Conservation (phyloP, 2,113 vertebrate genomes). For the Pteruthius melanotis region DNA sequence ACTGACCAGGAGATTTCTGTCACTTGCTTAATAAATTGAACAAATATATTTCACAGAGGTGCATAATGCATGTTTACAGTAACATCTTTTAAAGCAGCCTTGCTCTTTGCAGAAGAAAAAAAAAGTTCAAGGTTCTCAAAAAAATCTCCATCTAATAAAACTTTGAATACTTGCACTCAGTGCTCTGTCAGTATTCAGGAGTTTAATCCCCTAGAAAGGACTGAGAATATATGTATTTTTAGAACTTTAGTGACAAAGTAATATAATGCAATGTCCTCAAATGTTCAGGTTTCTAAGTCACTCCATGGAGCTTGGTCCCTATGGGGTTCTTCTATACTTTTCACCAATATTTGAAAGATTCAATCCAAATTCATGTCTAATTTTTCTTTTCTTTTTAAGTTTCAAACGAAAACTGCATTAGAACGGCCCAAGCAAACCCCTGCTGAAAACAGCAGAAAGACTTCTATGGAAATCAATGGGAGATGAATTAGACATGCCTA, state of each 20-base stretch:
- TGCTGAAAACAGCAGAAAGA: conserved; percentile 57
- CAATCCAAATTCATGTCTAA: conserved; percentile 54
- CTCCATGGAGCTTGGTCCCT: conserved; percentile 40
- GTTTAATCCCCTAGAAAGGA: conserved; percentile 46
- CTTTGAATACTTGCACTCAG: conserved; percentile 33
- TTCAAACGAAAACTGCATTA: conserved; percentile 55
- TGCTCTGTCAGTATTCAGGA: conserved; percentile 8
- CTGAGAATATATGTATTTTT: conserved; percentile 44
- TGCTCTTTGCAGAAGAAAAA: background rate
- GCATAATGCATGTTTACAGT: background rate
- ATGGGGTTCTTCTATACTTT: conserved; percentile 56
- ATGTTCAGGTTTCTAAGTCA: conserved; percentile 53
- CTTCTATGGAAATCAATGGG: conserved; percentile 63
- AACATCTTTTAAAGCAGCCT: background rate
- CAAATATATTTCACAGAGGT: background rate
- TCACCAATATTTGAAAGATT: conserved; percentile 60
- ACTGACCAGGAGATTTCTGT: background rate
- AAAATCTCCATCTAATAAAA: conserved; percentile 10
- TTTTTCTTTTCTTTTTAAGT: conserved; percentile 55
- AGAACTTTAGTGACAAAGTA: conserved; percentile 50
- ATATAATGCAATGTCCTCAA: conserved; percentile 49
- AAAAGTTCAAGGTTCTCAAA: conserved; percentile 1
- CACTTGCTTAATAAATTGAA: background rate
- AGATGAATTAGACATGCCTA: conserved; percentile 55
- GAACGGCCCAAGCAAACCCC: conserved; percentile 51